Evolutionary conservation across 2,888 invertebrate genomes (phyloP), one percentile per base, ranked within the genome.

Genomic region (Habrosyne pyritoides): DNA sequence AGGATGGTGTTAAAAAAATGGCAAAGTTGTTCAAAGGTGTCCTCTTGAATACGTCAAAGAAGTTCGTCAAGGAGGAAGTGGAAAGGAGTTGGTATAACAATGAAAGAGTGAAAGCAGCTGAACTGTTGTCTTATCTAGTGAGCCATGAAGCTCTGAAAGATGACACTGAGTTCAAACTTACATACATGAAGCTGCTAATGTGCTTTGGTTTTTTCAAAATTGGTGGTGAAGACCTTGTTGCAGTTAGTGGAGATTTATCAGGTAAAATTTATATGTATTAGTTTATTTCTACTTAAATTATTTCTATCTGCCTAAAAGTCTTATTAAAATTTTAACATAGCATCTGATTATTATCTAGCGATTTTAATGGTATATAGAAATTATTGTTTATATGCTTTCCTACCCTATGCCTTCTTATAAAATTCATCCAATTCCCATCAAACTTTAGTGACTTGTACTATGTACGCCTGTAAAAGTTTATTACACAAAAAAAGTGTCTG

Each of bases 71-170:
- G 50, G 91, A 91, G 54, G 84, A 80, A 71, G 77, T 83, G n/a
- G 89, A 89, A 62, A 93, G 95, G 59, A 86, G 82, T 60, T 96
- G 96, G 95, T 93, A 94, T 57, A 95, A 95, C 75, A 93, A 93
- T 54, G 96, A 96, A 74, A 93, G 95, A 70, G 88, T 94, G 53
- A 95, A 95, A 76, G 95, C 95, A 12, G 94, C 94, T n/a, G 91
- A 89, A 61, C 71, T 87, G 50, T 57, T 89, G 46, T 90, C 89
- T 1, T 93, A 93, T 72, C 79, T 94, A 63, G 86, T 94, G 14
- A 91, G 87, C 60, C 94, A 94, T 70, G 89, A 93, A 55, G 83
- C 89, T 56, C 84, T 93, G 5, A 87, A 90, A 62, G 84, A 87
- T 60, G 94, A 95, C 56, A 88, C 93, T 47, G 93, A 94, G 36